Percentiles rank a stretch among this genome's conserved stretches.
phyloP scores from a whole-genome alignment of 2,888 invertebrate genomes.

The Limnephilus marmoratus region DNA sequence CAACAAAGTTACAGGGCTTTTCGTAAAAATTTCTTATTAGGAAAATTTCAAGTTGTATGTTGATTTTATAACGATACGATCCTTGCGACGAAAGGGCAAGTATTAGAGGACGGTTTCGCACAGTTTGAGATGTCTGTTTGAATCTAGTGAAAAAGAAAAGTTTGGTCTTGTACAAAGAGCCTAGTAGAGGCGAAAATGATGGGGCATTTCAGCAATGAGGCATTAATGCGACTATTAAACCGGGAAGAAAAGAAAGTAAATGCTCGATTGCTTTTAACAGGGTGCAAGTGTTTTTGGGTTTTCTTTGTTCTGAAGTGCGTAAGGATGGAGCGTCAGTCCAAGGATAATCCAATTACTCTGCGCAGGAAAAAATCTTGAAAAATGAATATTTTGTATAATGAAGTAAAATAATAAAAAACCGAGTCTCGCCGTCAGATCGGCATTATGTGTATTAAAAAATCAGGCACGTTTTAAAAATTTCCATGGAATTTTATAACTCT shows the following conservation, averaged over 20 bases:
- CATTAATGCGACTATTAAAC: slow-evolving; percentile 45
- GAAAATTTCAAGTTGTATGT: not conserved
- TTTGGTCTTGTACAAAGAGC: slow-evolving; percentile 19
- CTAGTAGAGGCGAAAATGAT: slow-evolving; percentile 39
- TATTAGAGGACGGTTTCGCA: not conserved
- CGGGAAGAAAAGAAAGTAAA: slow-evolving; percentile 39
- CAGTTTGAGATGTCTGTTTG: not conserved
- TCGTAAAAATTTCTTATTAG: not conserved
- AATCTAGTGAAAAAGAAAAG: slow-evolving; percentile 35
- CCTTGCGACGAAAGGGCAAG: not conserved
- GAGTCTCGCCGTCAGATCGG: not conserved
- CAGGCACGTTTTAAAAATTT: slow-evolving; percentile 10
- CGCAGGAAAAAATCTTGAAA: slow-evolving; percentile 19
- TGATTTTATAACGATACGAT: not conserved
- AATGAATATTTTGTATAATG: slow-evolving; percentile 24
- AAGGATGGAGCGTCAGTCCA: slow-evolving; percentile 9
- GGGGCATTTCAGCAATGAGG: slow-evolving; percentile 46
- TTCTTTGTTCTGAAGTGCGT: slow-evolving; percentile 33
- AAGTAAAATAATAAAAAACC: slow-evolving; percentile 20
- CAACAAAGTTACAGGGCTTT: slow-evolving; percentile 11
- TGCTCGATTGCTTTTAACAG: slow-evolving; percentile 43
- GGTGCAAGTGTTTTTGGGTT: slow-evolving; percentile 18
- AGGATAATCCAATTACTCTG: slow-evolving; percentile 40
- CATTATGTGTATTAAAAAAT: slow-evolving; percentile 32
- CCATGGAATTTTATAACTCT: not conserved